These are phyloP conservation scores for Paracanthobrama guichenoti DNA, from an alignment of 2,113 vertebrate species.

Conservation along the genomic window DNA sequence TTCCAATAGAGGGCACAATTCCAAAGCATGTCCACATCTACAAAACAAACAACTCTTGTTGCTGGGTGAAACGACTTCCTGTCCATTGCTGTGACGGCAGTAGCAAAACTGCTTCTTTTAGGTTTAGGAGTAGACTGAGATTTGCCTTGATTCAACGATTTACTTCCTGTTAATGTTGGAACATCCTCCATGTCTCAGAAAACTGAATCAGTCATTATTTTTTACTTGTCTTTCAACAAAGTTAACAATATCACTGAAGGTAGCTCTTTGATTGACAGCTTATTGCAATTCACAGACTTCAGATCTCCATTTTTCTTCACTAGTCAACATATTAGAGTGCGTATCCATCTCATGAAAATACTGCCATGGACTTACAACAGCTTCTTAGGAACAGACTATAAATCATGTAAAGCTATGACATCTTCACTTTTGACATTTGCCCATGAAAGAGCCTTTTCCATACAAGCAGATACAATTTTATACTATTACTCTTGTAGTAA, in stretches of 20 bases:
- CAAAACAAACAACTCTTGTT: background rate
- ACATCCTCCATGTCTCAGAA: too few species aligned
- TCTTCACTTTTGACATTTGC: background rate
- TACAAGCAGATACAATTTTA: too few species aligned
- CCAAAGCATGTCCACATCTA: background rate
- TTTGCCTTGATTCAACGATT: too few species aligned
- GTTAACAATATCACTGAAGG: too few species aligned
- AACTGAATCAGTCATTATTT: too few species aligned
- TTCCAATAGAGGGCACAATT: background rate
- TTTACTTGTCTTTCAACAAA: too few species aligned
- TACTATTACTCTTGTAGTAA: background rate
- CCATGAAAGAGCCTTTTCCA: background rate
- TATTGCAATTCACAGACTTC: background rate
- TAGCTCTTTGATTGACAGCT: too few species aligned
- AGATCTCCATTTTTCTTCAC: background rate
- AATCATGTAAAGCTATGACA: background rate
- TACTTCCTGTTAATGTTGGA: too few species aligned
- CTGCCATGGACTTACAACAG: background rate
- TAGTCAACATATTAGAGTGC: background rate
- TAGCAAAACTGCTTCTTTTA: too few species aligned
- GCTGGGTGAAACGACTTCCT: background rate
- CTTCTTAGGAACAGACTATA: background rate
- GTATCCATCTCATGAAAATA: background rate
- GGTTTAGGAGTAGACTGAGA: too few species aligned
- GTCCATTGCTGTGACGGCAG: too few species aligned